Conservation (phyloP, 2,888 invertebrate species). For the Calliopum simillimum region DNA sequence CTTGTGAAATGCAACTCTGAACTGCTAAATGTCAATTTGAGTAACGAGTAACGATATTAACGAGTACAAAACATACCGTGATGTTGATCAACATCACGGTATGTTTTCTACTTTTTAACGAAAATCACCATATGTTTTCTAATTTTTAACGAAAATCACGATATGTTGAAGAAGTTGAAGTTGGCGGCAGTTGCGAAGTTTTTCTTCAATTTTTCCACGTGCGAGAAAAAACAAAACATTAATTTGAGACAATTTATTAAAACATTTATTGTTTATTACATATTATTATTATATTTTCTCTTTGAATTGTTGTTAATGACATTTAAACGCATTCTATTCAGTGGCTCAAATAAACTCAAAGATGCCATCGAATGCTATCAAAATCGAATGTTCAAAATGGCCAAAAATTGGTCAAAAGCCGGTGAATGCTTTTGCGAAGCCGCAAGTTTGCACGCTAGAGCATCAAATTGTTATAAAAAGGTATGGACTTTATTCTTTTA, state of each 20-base stretch:
- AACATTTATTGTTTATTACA: slow-evolving; percentile 6
- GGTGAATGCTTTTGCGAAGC: slow-evolving; percentile 95
- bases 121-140: no score
- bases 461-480: slow-evolving; percentile 96
- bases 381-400: slow-evolving; percentile 99
- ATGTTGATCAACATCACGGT: no score
- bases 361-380: slow-evolving; percentile 98
- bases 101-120: no score
- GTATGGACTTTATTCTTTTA: slow-evolving; percentile 55
- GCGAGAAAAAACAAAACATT: neutral
- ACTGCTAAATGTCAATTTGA: no score
- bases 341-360: slow-evolving; percentile 82
- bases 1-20: no score
- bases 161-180: no score
- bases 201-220: no score
- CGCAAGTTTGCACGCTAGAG: slow-evolving; percentile 87
- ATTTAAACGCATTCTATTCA: slow-evolving; percentile 30
- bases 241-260: slow-evolving; percentile 1
- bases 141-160: no score
- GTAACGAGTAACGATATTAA: no score
- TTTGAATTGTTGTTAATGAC: slow-evolving; percentile 21
- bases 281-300: slow-evolving; percentile 26
- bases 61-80: no score
- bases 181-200: no score
- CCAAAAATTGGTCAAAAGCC: slow-evolving; percentile 97